Evolutionary conservation across 2,113 vertebrate genomes (phyloP).

Genomic region (Heterochromis multidens): DNA sequence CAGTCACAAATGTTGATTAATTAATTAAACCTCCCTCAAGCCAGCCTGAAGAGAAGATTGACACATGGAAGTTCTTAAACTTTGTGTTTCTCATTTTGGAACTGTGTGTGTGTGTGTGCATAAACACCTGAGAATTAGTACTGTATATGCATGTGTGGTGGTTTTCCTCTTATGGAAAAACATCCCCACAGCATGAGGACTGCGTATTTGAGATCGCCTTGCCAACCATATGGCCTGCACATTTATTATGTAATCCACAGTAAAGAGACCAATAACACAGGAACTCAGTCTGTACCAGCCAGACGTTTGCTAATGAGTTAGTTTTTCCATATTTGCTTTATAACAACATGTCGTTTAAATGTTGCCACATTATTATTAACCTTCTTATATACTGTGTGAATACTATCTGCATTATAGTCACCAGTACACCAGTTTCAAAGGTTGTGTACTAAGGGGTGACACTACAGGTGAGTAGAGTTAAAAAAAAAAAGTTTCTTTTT

Average conservation of each 20-base stretch:
- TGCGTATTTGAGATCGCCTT: conserved; percentile 20
- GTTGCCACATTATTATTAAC: not conserved
- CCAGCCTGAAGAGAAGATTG: not conserved
- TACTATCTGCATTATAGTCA: not conserved
- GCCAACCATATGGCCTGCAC: conserved; percentile 65
- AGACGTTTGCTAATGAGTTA: conserved; percentile 31
- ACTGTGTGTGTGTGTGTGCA: not conserved
- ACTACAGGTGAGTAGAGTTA: not conserved
- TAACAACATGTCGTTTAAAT: not conserved
- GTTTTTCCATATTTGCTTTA: conserved; percentile 1
- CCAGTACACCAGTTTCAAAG: not conserved
- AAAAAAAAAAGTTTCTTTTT: too few relatives aligned
- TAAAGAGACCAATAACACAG: conserved; percentile 47
- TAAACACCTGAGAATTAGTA: conserved; percentile 21
- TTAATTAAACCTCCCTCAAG: not conserved
- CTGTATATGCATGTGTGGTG: not conserved
- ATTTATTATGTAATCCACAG: conserved; percentile 67
- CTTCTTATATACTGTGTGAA: not conserved
- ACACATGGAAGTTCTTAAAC: not conserved
- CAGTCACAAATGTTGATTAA: not conserved
- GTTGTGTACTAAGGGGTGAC: not conserved
- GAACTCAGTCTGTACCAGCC: conserved; percentile 8
- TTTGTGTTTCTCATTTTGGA: not conserved
- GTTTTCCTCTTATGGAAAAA: conserved; percentile 51
- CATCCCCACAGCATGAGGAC: conserved; percentile 35